Percentiles rank a stretch among this genome's conserved stretches.
phyloP scores from a whole-genome alignment of 2,797 vertebrate genomes.

The Zenarchopterus dispar region DNA sequence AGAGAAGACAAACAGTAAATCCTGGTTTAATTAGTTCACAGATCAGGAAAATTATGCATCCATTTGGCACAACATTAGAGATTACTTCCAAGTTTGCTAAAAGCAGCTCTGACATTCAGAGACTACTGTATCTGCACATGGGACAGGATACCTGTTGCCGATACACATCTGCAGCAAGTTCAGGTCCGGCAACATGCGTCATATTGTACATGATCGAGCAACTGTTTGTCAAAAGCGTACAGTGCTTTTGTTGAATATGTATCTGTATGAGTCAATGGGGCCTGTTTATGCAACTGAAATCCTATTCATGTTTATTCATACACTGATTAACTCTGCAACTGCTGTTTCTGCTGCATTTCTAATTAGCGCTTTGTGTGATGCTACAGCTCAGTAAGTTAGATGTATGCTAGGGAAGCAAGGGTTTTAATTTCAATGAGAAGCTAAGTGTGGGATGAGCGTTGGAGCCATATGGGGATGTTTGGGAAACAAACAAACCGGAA shows the following conservation, averaged over 20 bases:
- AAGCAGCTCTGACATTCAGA: slow-evolving; percentile 36
- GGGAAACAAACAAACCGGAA: slow-evolving; percentile 32
- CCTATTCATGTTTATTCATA: slow-evolving; percentile 65
- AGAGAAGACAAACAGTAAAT: background rate
- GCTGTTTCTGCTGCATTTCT: slow-evolving; percentile 45
- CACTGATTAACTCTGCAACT: slow-evolving; percentile 52
- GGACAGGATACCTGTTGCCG: too few species aligned
- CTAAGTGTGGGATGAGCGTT: slow-evolving; percentile 27
- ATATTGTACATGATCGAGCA: slow-evolving; percentile 30
- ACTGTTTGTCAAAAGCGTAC: slow-evolving; percentile 51
- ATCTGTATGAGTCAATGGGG: slow-evolving; percentile 40
- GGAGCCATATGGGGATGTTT: slow-evolving; percentile 37
- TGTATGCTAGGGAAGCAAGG: slow-evolving; percentile 33
- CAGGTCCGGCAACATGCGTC: slow-evolving; percentile 21
- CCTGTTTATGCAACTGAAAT: slow-evolving; percentile 55
- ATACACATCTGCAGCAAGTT: slow-evolving; percentile 9
- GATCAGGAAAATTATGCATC: slow-evolving; percentile 10
- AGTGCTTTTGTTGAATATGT: slow-evolving; percentile 62
- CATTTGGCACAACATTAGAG: slow-evolving; percentile 5
- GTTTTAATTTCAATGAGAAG: slow-evolving; percentile 37
- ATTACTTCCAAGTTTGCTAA: slow-evolving; percentile 27
- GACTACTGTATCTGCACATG: slow-evolving; percentile 14
- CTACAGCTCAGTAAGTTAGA: slow-evolving; percentile 40
- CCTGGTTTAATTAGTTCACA: slow-evolving; percentile 6
- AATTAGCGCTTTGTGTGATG: slow-evolving; percentile 58